These are phyloP conservation scores for Pollenia angustigena DNA, from an alignment of 2,888 invertebrate genomes.

Conservation along the genomic window DNA sequence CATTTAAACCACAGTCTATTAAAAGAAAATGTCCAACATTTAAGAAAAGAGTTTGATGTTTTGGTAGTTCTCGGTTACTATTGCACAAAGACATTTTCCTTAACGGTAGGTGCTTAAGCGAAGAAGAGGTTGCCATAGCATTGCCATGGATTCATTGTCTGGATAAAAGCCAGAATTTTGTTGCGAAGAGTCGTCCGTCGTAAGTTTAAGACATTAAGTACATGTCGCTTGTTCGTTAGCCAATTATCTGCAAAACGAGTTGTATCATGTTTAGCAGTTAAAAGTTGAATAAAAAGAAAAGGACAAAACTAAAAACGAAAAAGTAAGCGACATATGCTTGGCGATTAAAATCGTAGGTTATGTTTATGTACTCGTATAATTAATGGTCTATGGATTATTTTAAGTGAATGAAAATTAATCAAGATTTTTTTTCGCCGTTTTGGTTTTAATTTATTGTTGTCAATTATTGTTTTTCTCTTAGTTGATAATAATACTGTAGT, in stretches of 20 bases:
- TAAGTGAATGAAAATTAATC: conserved; percentile 57
- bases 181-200: conserved; percentile 57
- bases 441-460: conserved; percentile 42
- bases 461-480: conserved; percentile 22
- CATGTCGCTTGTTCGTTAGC: conserved; percentile 72
- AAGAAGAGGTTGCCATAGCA: conserved; percentile 39
- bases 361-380: conserved; percentile 51
- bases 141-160: conserved; percentile 38
- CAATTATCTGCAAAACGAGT: conserved; percentile 69
- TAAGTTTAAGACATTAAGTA: conserved; percentile 67
- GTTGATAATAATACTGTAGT: background rate
- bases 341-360: conserved; percentile 56
- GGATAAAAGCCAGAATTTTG: conserved; percentile 60
- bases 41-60: conserved; percentile 29
- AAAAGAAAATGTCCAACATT: background rate
- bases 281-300: conserved; percentile 22
- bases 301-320: conserved; percentile 22
- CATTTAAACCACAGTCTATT: conserved; percentile 16
- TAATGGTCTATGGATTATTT: conserved; percentile 55
- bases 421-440: conserved; percentile 21
- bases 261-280: conserved; percentile 56
- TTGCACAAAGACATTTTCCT: conserved; percentile 26
- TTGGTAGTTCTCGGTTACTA: conserved; percentile 1
- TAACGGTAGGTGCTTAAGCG: conserved; percentile 67
- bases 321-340: conserved; percentile 53